A percentile compares a stretch with the other conserved stretches of the same genome.
phyloP scores from a whole-genome alignment of 1,140 invertebrate genomes.

The Macrobrachium rosenbergii region DNA sequence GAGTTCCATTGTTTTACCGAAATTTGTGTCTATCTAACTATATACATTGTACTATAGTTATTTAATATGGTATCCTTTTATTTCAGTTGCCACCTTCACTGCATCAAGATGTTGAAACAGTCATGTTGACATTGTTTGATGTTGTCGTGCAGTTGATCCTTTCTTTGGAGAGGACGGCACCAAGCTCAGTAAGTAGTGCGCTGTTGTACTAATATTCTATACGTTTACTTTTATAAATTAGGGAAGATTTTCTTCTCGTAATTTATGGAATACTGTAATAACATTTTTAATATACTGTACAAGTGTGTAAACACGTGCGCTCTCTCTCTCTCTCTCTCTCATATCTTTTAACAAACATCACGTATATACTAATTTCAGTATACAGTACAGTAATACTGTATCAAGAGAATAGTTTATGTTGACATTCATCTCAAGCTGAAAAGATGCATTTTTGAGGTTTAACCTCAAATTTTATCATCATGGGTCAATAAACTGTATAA shows the following conservation, averaged over 20 bases:
- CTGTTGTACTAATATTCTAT: neutral
- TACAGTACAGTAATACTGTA: too few species aligned
- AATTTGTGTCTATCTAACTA: neutral
- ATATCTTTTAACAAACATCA: too few species aligned
- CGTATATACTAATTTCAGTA: too few species aligned
- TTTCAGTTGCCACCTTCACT: constrained; percentile 69
- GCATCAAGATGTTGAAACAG: constrained; percentile 86
- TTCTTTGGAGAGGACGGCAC: constrained; percentile 78
- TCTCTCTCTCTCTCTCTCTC: neutral
- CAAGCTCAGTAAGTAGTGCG: constrained; percentile 75
- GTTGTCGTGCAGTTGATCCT: constrained; percentile 88
- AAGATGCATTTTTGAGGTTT: too few species aligned
- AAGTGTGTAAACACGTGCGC: too few species aligned
- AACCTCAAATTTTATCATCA: too few species aligned
- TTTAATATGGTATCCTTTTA: neutral
- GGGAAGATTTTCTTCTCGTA: too few species aligned
- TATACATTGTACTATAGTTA: neutral
- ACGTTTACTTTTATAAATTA: neutral
- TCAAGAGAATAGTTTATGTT: too few species aligned
- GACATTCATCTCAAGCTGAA: too few species aligned
- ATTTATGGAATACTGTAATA: too few species aligned
- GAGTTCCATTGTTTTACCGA: neutral
- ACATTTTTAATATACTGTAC: too few species aligned
- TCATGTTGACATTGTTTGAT: constrained; percentile 85
- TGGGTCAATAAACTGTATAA: too few species aligned